Base-by-base conservation (phyloP, 2,888 invertebrate species). In the Drosophila seclusa region DNA sequence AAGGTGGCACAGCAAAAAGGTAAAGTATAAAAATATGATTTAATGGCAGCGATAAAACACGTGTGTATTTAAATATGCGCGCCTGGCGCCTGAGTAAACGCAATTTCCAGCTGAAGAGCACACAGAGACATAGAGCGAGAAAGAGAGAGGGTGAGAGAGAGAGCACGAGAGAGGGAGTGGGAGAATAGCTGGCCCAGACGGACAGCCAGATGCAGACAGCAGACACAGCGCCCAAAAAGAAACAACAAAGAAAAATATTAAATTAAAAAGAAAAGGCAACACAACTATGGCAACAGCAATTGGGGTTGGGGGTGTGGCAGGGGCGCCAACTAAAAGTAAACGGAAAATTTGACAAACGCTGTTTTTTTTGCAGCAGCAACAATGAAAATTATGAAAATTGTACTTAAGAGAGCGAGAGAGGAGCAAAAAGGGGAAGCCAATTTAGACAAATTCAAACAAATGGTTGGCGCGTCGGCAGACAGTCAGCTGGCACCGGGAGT, bases 1-100 rank as follows among this genome's bases (percentile, higher is more conserved):
- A 84, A 82, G 79, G 79, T 80, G 80, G 75, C 76, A 79, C 72
- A 73, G 77, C 80, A 80, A 78, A 85, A 84, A 90, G 87, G 87
- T 89, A 89, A 86, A 90, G 87, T 87, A 89, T 89, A 90, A 92
- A 91, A 92, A 91, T 91, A 92, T 93, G 93, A 93, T 93, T 93
- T 93, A 93, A 92, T 93, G 91, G 85, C 88, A 91, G 92, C 89
- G 93, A 93, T 93, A 93, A 92, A 92, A 92, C 93, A 93, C 93
- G 93, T 93, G 93, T 93, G 91, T 90, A 92, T 92, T 93, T 93
- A 92, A 93, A 93, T 92, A 92, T 85, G 87, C 89, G 86, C 88
- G 89, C 89, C 90, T 90, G 93, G 91, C 90, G 92, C 92, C 91
- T 93, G 92, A 90, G 92, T 92, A 92, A 92, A 93, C 92, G 92